A percentile compares a stretch with the other conserved stretches of the same genome.
Conservation (phyloP, 2,113 vertebrate species). For the Apodemus speciosus region DNA sequence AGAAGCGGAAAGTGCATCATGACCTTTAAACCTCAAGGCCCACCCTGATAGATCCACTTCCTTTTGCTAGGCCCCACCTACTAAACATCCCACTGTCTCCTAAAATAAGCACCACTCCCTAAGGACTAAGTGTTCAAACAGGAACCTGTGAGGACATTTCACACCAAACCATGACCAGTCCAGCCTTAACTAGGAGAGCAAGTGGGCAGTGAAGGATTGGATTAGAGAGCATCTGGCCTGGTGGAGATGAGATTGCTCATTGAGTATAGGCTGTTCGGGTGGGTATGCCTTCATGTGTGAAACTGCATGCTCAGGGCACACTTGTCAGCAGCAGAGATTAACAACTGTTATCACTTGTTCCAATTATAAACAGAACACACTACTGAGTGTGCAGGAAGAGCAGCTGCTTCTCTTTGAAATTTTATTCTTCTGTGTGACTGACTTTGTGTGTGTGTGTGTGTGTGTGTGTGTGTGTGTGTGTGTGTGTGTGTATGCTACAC, state of each 20-base stretch:
- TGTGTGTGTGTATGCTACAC: background rate
- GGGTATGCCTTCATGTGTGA: background rate
- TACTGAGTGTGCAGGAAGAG: background rate
- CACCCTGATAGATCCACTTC: background rate
- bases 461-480: background rate
- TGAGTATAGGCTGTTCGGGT: background rate
- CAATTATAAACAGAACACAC: background rate
- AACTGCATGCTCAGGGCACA: background rate
- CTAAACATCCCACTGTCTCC: background rate
- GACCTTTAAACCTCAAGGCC: background rate
- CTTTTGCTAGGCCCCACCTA: background rate
- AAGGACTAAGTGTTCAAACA: background rate
- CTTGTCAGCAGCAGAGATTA: background rate
- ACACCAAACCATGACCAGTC: too few species aligned
- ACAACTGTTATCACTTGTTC: background rate
- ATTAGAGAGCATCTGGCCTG: background rate
- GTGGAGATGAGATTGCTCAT: background rate
- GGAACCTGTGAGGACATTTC: background rate
- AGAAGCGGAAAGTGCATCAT: background rate
- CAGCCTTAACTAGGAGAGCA: background rate
- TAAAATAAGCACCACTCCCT: background rate
- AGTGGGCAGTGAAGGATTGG: background rate
- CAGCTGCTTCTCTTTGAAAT: background rate
- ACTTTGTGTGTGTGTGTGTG: background rate
- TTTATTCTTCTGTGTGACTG: background rate